Conservation (phyloP, 30 jellyfish, hydroid and myxozoan species). For the Turritopsis rubra region DNA sequence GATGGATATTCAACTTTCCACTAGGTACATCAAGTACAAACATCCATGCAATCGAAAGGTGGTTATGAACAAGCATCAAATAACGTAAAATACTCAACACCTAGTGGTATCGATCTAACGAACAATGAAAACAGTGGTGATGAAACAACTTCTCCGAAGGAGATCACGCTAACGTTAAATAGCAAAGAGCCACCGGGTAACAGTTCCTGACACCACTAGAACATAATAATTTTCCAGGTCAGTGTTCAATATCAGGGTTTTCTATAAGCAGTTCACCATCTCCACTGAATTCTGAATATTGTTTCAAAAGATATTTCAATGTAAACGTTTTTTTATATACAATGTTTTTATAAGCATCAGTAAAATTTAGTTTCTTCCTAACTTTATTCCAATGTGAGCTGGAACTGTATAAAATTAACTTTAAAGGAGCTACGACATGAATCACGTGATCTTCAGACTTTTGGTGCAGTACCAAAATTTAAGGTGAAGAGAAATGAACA, state of each 20-base stretch:
- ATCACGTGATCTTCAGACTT: too few relatives aligned
- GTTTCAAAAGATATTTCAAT: too few relatives aligned
- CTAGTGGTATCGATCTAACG: conserved; percentile 35
- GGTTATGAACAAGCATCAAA: conserved; percentile 48
- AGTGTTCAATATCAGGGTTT: neutral
- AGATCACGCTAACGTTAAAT: conserved; percentile 1
- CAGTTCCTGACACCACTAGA: neutral
- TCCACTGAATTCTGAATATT: neutral
- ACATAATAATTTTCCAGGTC: neutral
- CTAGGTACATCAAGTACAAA: conserved; percentile 71
- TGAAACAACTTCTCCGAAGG: conserved; percentile 2
- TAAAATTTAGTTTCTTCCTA: too few relatives aligned
- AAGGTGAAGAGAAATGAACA: too few relatives aligned
- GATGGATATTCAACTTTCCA: neutral
- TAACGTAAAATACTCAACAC: conserved; percentile 20
- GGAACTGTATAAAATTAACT: too few relatives aligned
- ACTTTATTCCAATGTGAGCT: too few relatives aligned
- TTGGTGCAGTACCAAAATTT: too few relatives aligned
- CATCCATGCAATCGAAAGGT: conserved; percentile 79
- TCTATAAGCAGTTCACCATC: neutral
- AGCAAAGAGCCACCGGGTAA: conserved; percentile 1
- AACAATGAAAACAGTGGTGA: neutral
- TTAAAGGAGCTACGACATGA: too few relatives aligned
- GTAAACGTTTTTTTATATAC: too few relatives aligned
- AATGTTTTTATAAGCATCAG: too few relatives aligned